Evolutionary conservation across 1,140 invertebrate genomes (phyloP).

Genomic region (Bombus waltoni): DNA sequence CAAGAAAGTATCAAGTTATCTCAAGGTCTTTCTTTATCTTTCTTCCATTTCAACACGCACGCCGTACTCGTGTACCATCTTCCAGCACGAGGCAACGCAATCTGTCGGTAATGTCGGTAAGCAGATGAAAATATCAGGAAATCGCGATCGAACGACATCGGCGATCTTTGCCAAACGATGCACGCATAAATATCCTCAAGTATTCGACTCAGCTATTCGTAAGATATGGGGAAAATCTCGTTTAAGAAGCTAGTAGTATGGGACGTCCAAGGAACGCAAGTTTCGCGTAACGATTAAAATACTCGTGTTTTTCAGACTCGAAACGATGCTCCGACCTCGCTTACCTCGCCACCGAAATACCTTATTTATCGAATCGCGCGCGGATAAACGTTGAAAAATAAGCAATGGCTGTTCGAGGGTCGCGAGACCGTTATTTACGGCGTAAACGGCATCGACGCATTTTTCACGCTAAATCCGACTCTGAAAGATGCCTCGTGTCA

Average conservation of each 20-base stretch:
- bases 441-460: not conserved
- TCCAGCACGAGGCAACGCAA: no score
- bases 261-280: fast-evolving
- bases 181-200: not conserved
- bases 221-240: not conserved
- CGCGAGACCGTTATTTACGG: not conserved
- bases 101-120: not conserved
- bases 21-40: conserved; percentile 5
- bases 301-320: not conserved
- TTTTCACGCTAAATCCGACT: conserved; percentile 33
- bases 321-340: not conserved
- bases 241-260: not conserved
- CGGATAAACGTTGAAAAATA: not conserved
- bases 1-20: conserved; percentile 43
- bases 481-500: conserved; percentile 27
- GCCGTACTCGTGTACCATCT: no score
- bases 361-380: not conserved
- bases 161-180: not conserved
- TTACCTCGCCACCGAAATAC: not conserved
- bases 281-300: not conserved
- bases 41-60: not conserved
- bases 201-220: not conserved
- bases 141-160: not conserved
- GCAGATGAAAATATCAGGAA: not conserved
- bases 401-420: not conserved